These are phyloP conservation scores for Sycophila sp. DNA, from an alignment of 1,140 invertebrate species.

Conservation along the genomic window DNA sequence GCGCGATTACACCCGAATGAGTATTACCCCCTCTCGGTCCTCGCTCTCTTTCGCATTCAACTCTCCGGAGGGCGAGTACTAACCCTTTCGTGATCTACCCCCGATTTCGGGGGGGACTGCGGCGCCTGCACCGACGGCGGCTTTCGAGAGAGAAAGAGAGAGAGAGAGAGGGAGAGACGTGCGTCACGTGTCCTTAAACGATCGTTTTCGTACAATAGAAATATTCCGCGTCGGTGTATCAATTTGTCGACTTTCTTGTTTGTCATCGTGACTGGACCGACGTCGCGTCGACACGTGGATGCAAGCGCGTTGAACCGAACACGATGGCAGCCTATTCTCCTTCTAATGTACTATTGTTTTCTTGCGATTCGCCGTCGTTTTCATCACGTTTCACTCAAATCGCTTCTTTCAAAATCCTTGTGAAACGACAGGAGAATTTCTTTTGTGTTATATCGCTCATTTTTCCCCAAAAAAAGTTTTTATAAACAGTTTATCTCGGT, in stretches of 20 bases:
- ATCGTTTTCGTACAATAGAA: conserved; percentile 15
- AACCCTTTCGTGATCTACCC: conserved; percentile 40
- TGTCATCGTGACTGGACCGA: conserved; percentile 26
- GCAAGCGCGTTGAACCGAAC: not conserved
- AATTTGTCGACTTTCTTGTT: conserved; percentile 33
- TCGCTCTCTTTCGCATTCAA: conserved; percentile 34
- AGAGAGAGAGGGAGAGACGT: conserved; percentile 7
- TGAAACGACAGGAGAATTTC: no score
- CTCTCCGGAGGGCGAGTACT: conserved; percentile 48
- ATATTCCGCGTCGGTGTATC: conserved; percentile 19
- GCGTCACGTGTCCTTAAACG: conserved; percentile 48
- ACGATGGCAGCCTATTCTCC: conserved; percentile 7
- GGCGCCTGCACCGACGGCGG: not conserved
- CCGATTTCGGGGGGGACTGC: not conserved
- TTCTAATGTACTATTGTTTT: conserved; percentile 17
- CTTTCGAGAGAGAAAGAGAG: not conserved
- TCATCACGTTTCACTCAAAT: no score
- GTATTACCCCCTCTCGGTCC: conserved; percentile 57
- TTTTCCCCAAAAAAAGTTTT: no score
- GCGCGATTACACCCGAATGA: conserved; percentile 68
- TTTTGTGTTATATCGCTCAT: no score
- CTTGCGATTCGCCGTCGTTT: not conserved
- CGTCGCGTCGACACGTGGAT: not conserved
- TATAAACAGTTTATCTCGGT: no score
- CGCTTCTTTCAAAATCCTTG: no score